These are phyloP conservation scores for Phytoseiulus persimilis DNA, from an alignment of 2,888 invertebrate genomes.

Conservation along the genomic window DNA sequence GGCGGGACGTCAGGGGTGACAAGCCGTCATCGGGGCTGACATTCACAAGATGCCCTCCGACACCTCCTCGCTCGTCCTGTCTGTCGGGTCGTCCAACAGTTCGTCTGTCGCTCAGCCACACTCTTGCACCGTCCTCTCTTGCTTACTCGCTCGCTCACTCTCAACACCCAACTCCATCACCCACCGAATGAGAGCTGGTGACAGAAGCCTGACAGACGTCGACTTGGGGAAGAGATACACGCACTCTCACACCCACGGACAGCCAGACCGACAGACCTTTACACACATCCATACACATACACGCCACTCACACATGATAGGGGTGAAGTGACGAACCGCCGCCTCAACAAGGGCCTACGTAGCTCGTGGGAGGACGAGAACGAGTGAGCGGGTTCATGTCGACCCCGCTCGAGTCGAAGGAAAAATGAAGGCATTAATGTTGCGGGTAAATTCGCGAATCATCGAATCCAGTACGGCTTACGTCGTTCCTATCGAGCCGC, in stretches of 20 bases:
- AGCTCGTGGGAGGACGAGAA: background rate
- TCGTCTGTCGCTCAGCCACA: background rate
- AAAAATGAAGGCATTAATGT: no score
- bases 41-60: conserved; percentile 37
- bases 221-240: background rate
- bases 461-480: no score
- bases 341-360: background rate
- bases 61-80: conserved; percentile 30
- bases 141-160: background rate
- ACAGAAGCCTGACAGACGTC: conserved; percentile 5
- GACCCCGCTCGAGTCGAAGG: background rate
- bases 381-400: background rate
- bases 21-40: conserved; percentile 38
- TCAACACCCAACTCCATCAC: conserved; percentile 5
- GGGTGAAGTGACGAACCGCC: background rate
- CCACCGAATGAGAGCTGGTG: background rate
- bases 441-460: no score
- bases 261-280: background rate
- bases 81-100: background rate
- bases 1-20: conserved; percentile 24
- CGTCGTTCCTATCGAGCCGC: no score
- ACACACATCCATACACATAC: background rate
- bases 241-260: background rate
- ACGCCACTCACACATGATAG: background rate
- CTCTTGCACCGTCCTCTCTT: background rate